These are phyloP conservation scores for Corticium candelabrum DNA, from an alignment of 37 sponge, comb jelly and placozoan species.

Conservation along the genomic window DNA sequence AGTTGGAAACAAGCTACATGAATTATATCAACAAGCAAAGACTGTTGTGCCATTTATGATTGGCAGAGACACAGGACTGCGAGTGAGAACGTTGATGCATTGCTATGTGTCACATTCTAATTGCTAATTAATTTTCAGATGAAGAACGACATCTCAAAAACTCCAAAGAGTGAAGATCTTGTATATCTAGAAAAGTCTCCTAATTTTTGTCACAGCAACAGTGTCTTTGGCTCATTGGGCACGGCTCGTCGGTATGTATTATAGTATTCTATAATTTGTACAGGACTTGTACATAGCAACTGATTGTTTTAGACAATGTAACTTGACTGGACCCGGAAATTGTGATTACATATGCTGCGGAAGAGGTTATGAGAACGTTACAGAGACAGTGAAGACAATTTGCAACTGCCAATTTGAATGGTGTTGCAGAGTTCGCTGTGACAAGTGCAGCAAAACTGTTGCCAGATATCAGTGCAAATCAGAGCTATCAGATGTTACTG, in stretches of 20 bases:
- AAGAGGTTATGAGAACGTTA: not conserved
- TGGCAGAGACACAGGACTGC: not conserved
- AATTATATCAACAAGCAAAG: not conserved
- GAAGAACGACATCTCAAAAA: not conserved
- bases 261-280: no score
- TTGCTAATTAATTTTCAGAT: no score
- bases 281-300: no score
- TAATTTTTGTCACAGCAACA: not conserved
- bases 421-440: not conserved
- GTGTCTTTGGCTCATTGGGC: not conserved
- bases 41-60: no score
- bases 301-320: not conserved
- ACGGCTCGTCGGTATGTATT: not conserved
- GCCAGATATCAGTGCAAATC: no score
- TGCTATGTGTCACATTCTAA: no score
- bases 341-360: conserved; percentile 7
- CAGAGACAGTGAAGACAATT: not conserved
- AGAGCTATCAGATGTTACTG: no score
- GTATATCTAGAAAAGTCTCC: not conserved
- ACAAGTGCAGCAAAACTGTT: not conserved
- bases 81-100: not conserved
- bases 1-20: not conserved
- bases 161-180: not conserved
- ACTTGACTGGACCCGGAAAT: not conserved
- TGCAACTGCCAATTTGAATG: conserved; percentile 8